Evolutionary conservation across 2,797 vertebrate genomes (phyloP).

Genomic region (Gadopsis bispinosus): DNA sequence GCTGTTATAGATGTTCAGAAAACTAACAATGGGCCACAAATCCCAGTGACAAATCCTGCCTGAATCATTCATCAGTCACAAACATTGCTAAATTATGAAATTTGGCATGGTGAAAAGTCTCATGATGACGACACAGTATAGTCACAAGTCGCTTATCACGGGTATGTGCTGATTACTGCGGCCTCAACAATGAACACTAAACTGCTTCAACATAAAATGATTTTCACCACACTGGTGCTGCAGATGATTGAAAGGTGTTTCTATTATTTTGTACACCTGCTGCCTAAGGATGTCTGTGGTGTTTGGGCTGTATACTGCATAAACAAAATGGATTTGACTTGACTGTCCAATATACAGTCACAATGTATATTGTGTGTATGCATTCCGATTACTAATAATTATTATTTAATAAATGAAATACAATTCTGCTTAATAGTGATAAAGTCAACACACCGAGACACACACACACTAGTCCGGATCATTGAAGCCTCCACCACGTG

Average conservation of each 20-base stretch:
- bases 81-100: neutral
- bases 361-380: no score
- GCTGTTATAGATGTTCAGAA: neutral
- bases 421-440: no score
- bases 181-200: neutral
- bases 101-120: neutral
- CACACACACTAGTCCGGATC: no score
- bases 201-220: neutral
- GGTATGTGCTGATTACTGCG: neutral
- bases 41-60: neutral
- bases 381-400: no score
- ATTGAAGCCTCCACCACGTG: no score
- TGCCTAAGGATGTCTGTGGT: neutral
- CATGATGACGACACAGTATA: conserved; percentile 23
- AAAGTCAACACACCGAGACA: no score
- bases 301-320: neutral
- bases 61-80: neutral
- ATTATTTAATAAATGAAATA: no score
- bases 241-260: neutral
- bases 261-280: neutral
- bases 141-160: conserved; percentile 46
- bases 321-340: neutral
- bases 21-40: neutral
- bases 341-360: neutral
- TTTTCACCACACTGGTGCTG: neutral